Conservation (phyloP, 2,797 vertebrate species). For the Enteromius anoplus region DNA sequence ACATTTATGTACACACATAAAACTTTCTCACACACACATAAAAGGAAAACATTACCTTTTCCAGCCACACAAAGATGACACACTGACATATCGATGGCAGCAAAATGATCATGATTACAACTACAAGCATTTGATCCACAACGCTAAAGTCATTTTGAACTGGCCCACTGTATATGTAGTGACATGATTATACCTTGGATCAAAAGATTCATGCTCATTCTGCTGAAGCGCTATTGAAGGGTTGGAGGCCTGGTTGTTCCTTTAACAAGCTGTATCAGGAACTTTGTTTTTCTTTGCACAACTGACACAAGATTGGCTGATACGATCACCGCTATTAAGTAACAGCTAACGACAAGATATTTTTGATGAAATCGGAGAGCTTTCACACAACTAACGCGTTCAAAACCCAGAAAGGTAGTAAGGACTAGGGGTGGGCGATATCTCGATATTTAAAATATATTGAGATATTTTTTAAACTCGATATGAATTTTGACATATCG, state of each 20-base stretch:
- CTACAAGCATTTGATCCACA: conserved; percentile 22
- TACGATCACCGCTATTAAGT: background rate
- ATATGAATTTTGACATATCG: too few species aligned
- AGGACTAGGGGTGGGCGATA: too few species aligned
- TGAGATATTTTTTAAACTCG: too few species aligned
- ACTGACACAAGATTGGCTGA: background rate
- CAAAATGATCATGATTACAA: conserved; percentile 1
- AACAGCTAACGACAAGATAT: background rate
- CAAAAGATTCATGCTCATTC: background rate
- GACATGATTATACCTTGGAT: background rate
- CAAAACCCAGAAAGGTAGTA: too few species aligned
- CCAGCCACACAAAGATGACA: background rate
- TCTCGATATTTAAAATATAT: too few species aligned
- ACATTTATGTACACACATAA: conserved; percentile 3
- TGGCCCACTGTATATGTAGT: background rate
- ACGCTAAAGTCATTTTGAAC: background rate
- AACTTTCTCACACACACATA: background rate
- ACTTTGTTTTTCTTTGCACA: background rate
- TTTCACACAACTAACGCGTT: too few species aligned
- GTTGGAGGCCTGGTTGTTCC: background rate
- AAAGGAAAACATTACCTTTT: conserved; percentile 8
- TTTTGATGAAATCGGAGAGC: too few species aligned
- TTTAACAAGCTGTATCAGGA: background rate
- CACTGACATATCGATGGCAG: background rate
- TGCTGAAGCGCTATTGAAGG: background rate